Base-by-base conservation (phyloP, 2,113 vertebrate genomes). In the Mobula hypostoma region DNA sequence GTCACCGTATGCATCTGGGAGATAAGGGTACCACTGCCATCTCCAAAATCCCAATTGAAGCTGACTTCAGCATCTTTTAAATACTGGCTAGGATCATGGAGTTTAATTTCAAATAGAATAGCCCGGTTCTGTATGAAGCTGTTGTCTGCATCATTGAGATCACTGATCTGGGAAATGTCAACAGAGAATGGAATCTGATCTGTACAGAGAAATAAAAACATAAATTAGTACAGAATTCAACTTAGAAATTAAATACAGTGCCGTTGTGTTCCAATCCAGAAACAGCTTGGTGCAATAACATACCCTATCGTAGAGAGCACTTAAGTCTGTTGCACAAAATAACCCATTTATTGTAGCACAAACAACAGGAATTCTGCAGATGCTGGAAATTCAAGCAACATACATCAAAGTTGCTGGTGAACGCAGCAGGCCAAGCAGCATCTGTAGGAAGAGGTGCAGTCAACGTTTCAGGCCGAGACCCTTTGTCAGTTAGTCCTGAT, bases 41-140 rank as follows among this genome's bases (percentile, higher is more conserved):
- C 98, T 1, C 98, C 98, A 66, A 99, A 99, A 95, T 99, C 97
- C 98, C 98, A 99, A 94, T 96, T 98, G 95, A 97, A 99, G 95
- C 97, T 98, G 95, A 99, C 56, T 94, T 99, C 98, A 0, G 98
- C 97, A 0, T 66, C 94, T 27, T 95, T 95, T 94, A 99, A 96
- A 96, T 97, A 99, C n/a, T 95, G 96, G 94, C 98, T 99, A 94
- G 98, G 98, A 95, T 99, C 98, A 0, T 99, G 98, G 92, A 99
- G 96, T 58, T 95, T 96, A 94, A 99, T 95, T 0, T 87, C 95
- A 95, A 99, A 99, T 5, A 97, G 95, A 72, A 99, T 97, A 29
- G 98, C 96, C 29, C 97, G 97, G 95, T 98, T 99, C 95, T 97
- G 98, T 94, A 99, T 97, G 95, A 98, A 98, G 96, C 95, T 98